Evolutionary conservation across 2,888 invertebrate species (phyloP).

Genomic region (Acrobasis repandana): DNA sequence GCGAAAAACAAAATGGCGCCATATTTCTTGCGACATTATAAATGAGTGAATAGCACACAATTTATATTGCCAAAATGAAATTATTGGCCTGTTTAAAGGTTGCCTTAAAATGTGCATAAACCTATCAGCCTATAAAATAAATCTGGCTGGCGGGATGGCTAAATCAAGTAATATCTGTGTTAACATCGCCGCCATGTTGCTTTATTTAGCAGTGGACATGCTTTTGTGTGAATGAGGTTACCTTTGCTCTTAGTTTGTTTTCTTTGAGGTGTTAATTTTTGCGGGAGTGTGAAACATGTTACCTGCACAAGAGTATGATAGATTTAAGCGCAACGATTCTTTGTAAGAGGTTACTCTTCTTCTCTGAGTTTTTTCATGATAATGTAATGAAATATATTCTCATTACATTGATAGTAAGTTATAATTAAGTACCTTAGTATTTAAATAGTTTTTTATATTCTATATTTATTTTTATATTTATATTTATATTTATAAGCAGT

Average conservation of each 20-base stretch:
- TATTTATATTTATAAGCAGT: too few species aligned
- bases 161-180: conserved; percentile 73
- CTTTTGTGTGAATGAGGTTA: conserved; percentile 7
- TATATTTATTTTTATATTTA: too few species aligned
- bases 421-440: too few species aligned
- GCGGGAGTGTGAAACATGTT: background rate
- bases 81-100: conserved; percentile 41
- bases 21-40: background rate
- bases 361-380: too few species aligned
- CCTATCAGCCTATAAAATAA: conserved; percentile 60
- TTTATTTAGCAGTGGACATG: conserved; percentile 15
- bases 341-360: too few species aligned
- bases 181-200: conserved; percentile 50
- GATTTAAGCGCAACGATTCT: too few species aligned
- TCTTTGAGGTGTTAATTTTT: background rate
- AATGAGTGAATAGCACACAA: conserved; percentile 6
- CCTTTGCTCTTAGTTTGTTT: background rate
- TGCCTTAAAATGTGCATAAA: conserved; percentile 61
- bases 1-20: conserved; percentile 3
- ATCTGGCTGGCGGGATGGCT: conserved; percentile 63
- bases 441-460: too few species aligned
- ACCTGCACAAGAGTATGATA: too few species aligned
- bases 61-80: conserved; percentile 4
- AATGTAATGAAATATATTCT: too few species aligned
- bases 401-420: too few species aligned